Evolutionary conservation across 2,113 vertebrate species (phyloP), one percentile per base, ranked within the genome.

Genomic region (Hypanus sabinus): DNA sequence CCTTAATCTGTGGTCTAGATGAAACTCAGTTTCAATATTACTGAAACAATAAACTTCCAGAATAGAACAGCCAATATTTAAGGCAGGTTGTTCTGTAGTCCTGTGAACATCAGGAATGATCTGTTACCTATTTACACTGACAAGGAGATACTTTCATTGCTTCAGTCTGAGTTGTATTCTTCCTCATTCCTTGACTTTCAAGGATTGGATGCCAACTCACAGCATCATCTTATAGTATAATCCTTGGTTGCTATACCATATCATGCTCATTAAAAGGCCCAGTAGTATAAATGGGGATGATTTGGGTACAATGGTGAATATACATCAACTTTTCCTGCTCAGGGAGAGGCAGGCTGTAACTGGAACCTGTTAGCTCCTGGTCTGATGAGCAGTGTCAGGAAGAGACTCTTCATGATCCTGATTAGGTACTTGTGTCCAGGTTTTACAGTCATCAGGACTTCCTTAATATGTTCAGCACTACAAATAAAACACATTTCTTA

Each of bases 381-480:
- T 90, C 8, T 24, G 94, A 94, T 95, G 75, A 97, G 96, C 91
- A 97, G 94, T 30, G 94, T 83, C 38, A 81, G 94, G 93, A 96
- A 95, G 94, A 97, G 95, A 0, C 83, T 94, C 94, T 85, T 94
- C 94, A 97, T 96, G 5, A 93, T 65, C 94, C 97, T 97, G 94
- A 93, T 96, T 95, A 97, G 95, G n/a, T 97, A 97, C 95, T 95
- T 95, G 94, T 95, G 24, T 7, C 96, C 96, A 83, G 60, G 0
- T 10, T 97, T 96, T 24, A 97, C 95, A 0, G 71, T 94, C 87
- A 95, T 95, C 83, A 97, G 94, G 94, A 96, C 91, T 16, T 94
- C 94, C 93, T 96, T 95, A 77, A 97, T 60, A 36, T 96, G 95
- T 94, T 96, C 94, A 73, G 96, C 95, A 94, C 97, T 97, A 94